Evolutionary conservation across 2,113 vertebrate species (phyloP), one percentile per base, ranked within the genome.

Genomic region (Dipodomys merriami): DNA sequence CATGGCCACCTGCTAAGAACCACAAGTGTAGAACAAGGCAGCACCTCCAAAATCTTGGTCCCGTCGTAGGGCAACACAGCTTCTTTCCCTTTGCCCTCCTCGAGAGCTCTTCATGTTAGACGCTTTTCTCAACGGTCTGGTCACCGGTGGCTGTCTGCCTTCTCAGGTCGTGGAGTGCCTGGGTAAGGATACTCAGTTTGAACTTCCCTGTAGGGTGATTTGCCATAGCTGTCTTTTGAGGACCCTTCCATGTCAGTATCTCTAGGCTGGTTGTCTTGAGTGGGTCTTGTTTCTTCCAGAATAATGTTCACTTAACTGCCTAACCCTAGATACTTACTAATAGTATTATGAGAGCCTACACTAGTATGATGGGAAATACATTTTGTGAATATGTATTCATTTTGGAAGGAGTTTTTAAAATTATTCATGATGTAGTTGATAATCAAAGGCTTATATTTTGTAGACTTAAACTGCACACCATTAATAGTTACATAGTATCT

Each of bases 321-420:
- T 76, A 23, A 19, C 20, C 9, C 6, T 62, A 20, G n/a, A 92
- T 29, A 76, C n/a, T 35, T 29, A 76, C 39, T 35, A 19, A 86
- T 74, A 53, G n/a, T 74, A 23, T 67, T 91, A 18, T 86, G 20
- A 19, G 2, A 67, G 7, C 39, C 12, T 46, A n/a, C 16, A 57
- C 53, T 57, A 64, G n/a, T 74, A 23, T 60, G 88, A 18, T 83
- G 20, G 23, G 2, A 67, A 57, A 18, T 57, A 57, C 15, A 18
- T 57, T 86, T 90, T 35, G 6, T 85, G 86, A 88, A 6, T 93
- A 80, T 85, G 0, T 20, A 57, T 86, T 96, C 25, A 57, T 86
- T 96, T 78, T 77, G 16, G 35, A 83, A 92, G 9, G 44, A 57
- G 71, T 53, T 92, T 76, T 29, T 1, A 6, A 91, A 71, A 94